These are phyloP conservation scores for Nyctereutes procyonoides DNA, from an alignment of 2,113 vertebrate species.

Conservation along the genomic window DNA sequence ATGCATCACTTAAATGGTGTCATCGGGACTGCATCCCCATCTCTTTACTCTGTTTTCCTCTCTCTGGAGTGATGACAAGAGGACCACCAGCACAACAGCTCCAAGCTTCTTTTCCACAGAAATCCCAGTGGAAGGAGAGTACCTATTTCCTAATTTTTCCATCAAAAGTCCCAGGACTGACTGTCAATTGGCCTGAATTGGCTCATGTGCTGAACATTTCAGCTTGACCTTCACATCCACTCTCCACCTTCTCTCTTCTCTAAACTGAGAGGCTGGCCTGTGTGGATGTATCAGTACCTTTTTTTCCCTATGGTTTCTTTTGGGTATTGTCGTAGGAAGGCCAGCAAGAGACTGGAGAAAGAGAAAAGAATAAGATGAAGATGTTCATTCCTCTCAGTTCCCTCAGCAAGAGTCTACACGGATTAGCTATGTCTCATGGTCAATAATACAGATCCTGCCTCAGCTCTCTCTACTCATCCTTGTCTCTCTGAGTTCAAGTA, in stretches of 20 bases:
- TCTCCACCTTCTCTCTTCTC: background rate
- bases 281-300: background rate
- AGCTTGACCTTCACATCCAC: constrained; percentile 19
- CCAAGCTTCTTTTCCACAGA: constrained; percentile 35
- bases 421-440: background rate
- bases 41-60: background rate
- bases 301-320: background rate
- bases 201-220: background rate
- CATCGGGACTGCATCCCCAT: background rate
- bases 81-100: background rate
- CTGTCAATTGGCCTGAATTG: background rate
- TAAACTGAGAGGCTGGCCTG: background rate
- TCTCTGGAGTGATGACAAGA: background rate
- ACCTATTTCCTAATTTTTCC: background rate
- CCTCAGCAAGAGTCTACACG: background rate
- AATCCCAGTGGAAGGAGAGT: background rate
- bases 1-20: background rate
- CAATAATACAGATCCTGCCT: background rate
- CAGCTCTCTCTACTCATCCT: background rate
- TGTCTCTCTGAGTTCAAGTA: background rate
- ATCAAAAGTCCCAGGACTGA: background rate
- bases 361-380: background rate
- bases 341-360: background rate
- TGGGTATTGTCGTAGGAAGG: background rate
- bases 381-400: background rate